Percentiles rank a stretch among this genome's conserved stretches.
phyloP scores from a whole-genome alignment of 2,113 vertebrate species.

The Acanthisitta chloris region DNA sequence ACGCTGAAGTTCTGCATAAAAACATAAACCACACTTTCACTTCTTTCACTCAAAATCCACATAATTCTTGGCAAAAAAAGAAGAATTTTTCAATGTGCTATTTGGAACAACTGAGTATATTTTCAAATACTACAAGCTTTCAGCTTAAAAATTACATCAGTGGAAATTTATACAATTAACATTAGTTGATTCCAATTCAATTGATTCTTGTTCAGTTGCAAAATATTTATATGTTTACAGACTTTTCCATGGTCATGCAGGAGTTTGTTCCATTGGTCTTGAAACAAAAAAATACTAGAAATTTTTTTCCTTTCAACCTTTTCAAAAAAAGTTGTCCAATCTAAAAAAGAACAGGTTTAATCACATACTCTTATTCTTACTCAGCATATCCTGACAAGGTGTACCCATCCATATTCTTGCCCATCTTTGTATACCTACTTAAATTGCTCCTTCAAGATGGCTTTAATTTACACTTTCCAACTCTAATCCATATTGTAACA shows the following conservation, averaged over 20 bases:
- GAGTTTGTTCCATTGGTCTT: neutral
- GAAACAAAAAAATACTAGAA: neutral
- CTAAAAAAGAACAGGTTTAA: neutral
- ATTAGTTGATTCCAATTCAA: neutral
- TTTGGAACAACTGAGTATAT: neutral
- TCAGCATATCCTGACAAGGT: neutral
- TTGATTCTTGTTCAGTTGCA: neutral
- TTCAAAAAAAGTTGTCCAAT: neutral
- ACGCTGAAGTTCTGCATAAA: neutral
- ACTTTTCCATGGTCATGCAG: neutral
- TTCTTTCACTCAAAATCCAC: neutral
- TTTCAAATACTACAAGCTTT: neutral
- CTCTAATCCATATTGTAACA: neutral
- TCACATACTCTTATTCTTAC: neutral
- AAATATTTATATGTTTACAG: neutral
- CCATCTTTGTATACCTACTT: neutral
- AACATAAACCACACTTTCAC: neutral
- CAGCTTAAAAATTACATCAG: neutral
- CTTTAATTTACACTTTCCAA: neutral
- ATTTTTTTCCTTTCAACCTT: neutral
- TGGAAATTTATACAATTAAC: neutral
- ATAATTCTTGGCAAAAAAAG: neutral
- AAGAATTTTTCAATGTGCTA: neutral
- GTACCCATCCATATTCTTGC: neutral
- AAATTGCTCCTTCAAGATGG: neutral